phyloP scores from a whole-genome alignment of 1,140 invertebrate species.

The Drosophila simulans region DNA sequence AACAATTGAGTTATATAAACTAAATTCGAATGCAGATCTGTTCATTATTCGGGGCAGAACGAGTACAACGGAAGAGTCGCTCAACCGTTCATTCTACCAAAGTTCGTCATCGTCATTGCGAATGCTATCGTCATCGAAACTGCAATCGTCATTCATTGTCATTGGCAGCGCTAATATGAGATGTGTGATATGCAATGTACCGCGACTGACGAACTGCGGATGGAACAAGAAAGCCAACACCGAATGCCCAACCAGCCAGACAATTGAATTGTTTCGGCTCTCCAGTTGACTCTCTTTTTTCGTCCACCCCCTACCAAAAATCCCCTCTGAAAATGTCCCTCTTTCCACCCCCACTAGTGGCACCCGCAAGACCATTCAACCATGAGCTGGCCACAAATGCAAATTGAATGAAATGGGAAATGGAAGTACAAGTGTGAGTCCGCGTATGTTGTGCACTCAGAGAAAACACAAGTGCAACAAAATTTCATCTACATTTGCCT shows the following conservation, averaged over 20 bases:
- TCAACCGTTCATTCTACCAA: slow-evolving; percentile 15
- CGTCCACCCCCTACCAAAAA: slow-evolving; percentile 5
- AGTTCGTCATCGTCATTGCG: slow-evolving; percentile 37
- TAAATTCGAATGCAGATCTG: slow-evolving; percentile 3
- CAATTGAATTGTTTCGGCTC: slow-evolving; percentile 83
- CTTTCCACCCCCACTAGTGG: slow-evolving; percentile 11
- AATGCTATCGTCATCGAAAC: slow-evolving; percentile 39
- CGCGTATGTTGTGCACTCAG: slow-evolving; percentile 40
- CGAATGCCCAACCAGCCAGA: slow-evolving; percentile 53
- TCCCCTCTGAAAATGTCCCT: background rate
- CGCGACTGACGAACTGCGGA: slow-evolving; percentile 48
- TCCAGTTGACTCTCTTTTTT: slow-evolving; percentile 38
- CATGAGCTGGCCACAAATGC: slow-evolving; percentile 66
- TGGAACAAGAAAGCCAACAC: slow-evolving; percentile 60
- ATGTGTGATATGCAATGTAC: slow-evolving; percentile 83
- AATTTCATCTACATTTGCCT: no score
- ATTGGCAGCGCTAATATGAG: slow-evolving; percentile 73
- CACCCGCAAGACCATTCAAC: slow-evolving; percentile 73
- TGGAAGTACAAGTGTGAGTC: slow-evolving; percentile 42
- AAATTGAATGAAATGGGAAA: slow-evolving; percentile 80
- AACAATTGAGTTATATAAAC: background rate
- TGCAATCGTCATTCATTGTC: slow-evolving; percentile 41
- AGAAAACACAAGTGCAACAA: no score
- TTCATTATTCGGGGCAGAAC: slow-evolving; percentile 12
- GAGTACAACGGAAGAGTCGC: background rate